Evolutionary conservation across 2,888 invertebrate species (phyloP).

Genomic region (Agonopterix heracliana): DNA sequence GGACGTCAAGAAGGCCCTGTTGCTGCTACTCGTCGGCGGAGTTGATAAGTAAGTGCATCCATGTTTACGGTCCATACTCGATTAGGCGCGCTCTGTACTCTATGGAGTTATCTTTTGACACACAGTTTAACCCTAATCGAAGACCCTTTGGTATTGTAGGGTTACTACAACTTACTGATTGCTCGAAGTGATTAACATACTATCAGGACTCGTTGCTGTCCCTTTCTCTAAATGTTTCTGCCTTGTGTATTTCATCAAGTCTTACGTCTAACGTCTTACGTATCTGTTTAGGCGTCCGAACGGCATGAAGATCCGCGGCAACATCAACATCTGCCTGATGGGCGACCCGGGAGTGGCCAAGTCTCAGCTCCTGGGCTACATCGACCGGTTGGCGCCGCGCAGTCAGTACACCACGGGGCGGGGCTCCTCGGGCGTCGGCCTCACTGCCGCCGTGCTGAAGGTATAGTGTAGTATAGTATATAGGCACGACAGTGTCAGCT

Average conservation of each 20-base stretch:
- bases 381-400: constrained; percentile 93
- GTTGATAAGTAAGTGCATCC: constrained; percentile 82
- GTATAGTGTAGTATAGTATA: constrained; percentile 30
- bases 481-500: constrained; percentile 99
- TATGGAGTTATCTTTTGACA: too few species aligned
- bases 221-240: too few species aligned
- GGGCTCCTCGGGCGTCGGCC: constrained; percentile 98
- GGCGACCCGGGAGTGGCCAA: constrained; percentile 99
- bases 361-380: constrained; percentile 96
- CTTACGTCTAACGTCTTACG: too few species aligned
- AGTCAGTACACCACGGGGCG: constrained; percentile 97
- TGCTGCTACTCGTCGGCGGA: constrained; percentile 93
- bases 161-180: too few species aligned
- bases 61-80: not conserved
- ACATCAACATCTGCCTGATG: constrained; percentile 99
- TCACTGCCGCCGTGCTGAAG: constrained; percentile 98
- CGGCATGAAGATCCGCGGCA: constrained; percentile 98
- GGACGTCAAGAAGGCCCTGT: constrained; percentile 97
- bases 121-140: too few species aligned
- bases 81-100: too few species aligned
- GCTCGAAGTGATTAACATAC: too few species aligned
- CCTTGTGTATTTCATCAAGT: too few species aligned
- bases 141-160: too few species aligned
- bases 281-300: constrained; percentile 79
- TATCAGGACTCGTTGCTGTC: too few species aligned